Evolutionary conservation across 92 coral and sea anemone species (phyloP).

Genomic region (Heliopora coerulea): DNA sequence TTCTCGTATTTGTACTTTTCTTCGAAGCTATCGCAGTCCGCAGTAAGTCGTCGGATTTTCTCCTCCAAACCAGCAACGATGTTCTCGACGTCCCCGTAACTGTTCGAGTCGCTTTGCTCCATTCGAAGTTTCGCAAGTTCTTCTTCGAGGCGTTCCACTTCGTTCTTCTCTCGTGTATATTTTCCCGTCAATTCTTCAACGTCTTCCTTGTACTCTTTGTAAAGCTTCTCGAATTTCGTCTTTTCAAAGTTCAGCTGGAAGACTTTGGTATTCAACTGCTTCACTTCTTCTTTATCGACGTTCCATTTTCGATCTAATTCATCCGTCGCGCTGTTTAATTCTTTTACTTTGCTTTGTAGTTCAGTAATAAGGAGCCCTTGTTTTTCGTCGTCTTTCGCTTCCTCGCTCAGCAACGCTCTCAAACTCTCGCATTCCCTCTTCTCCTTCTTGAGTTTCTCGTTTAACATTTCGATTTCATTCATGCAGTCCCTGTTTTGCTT

Average conservation of each 20-base stretch:
- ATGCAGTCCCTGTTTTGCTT: slow-evolving; percentile 15
- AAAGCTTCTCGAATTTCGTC: slow-evolving; percentile 27
- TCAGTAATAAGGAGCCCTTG: not conserved
- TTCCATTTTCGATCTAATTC: slow-evolving; percentile 11
- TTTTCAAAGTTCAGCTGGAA: not conserved
- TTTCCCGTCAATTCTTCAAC: slow-evolving; percentile 14
- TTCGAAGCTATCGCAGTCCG: slow-evolving; percentile 28
- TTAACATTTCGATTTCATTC: slow-evolving; percentile 14
- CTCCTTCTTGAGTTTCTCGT: slow-evolving; percentile 8
- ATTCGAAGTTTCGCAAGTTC: slow-evolving; percentile 23
- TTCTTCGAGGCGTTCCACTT: slow-evolving; percentile 28
- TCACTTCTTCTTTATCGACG: slow-evolving; percentile 15
- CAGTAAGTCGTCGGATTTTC: slow-evolving; percentile 21
- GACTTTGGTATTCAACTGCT: slow-evolving; percentile 4
- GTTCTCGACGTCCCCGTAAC: not conserved
- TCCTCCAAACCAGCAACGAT: slow-evolving; percentile 18
- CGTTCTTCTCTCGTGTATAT: slow-evolving; percentile 23
- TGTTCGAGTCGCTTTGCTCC: slow-evolving; percentile 24
- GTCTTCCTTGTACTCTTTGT: slow-evolving; percentile 11
- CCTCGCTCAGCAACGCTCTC: slow-evolving; percentile 22
- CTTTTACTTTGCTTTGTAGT: slow-evolving; percentile 22
- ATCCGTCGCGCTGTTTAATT: not conserved
- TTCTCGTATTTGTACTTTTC: slow-evolving; percentile 29
- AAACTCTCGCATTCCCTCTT: slow-evolving; percentile 13
- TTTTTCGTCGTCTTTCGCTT: slow-evolving; percentile 22